phyloP scores from a whole-genome alignment of 2,113 vertebrate genomes.

The Tachysurus fulvidraco region DNA sequence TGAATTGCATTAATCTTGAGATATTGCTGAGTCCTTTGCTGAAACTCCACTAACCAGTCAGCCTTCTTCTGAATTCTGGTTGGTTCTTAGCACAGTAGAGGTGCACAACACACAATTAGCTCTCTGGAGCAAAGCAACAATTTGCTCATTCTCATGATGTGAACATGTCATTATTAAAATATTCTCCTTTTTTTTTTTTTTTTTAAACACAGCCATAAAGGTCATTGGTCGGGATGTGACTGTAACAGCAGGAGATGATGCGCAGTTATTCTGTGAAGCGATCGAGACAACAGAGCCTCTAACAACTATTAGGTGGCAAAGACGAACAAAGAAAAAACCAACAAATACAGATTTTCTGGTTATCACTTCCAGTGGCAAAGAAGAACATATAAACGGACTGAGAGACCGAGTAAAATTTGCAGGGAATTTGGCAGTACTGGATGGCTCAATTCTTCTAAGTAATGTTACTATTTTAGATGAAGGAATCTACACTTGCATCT shows the following conservation, averaged over 20 bases:
- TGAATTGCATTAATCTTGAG: too few relatives aligned
- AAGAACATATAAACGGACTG: neutral
- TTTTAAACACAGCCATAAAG: constrained; percentile 36
- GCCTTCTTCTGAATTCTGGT: too few relatives aligned
- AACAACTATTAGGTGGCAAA: constrained; percentile 61
- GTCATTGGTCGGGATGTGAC: constrained; percentile 36
- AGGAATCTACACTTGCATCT: constrained; percentile 60
- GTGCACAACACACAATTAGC: too few relatives aligned
- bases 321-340: constrained; percentile 36
- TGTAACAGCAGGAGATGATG: neutral
- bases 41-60: too few relatives aligned
- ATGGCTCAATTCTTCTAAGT: constrained; percentile 55
- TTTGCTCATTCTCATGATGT: too few relatives aligned
- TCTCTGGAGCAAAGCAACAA: too few relatives aligned
- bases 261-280: constrained; percentile 54
- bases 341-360: neutral
- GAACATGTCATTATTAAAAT: too few relatives aligned
- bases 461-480: constrained; percentile 51
- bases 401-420: constrained; percentile 45
- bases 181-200: neutral
- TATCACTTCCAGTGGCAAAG: accelerated
- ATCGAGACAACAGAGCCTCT: neutral
- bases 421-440: neutral
- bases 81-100: too few relatives aligned
- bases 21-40: too few relatives aligned